Conservation (phyloP, 2,797 vertebrate species). For the Galaxias olidus region DNA sequence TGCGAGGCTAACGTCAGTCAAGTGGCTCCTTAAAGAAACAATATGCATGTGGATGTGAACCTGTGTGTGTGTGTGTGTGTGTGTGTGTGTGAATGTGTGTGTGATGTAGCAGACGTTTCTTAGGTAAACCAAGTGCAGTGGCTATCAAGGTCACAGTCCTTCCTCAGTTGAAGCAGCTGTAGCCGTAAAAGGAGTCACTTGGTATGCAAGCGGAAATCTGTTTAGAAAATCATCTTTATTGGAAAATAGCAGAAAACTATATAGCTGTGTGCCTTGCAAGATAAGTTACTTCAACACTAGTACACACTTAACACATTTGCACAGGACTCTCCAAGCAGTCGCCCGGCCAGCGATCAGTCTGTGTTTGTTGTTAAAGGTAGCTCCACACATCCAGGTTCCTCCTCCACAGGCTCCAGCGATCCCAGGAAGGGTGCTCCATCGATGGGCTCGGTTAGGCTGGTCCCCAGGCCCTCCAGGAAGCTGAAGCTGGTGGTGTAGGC, state of each 20-base stretch:
- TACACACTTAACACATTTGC: background rate
- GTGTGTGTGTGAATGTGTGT: conserved; percentile 25
- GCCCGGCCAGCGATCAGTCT: background rate
- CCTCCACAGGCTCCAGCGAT: background rate
- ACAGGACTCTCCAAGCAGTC: background rate
- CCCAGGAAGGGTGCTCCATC: background rate
- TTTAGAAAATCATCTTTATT: background rate
- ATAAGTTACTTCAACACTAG: no score
- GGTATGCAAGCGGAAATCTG: background rate
- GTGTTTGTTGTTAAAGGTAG: background rate
- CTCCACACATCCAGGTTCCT: background rate
- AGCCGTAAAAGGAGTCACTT: conserved; percentile 50
- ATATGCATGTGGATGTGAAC: conserved; percentile 26
- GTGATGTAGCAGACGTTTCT: conserved; percentile 50
- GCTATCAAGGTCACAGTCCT: conserved; percentile 11
- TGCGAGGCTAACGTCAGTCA: no score
- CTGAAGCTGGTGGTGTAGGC: conserved; percentile 39
- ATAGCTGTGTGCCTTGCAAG: no score
- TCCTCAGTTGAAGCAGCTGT: conserved; percentile 39
- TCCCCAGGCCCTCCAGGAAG: background rate
- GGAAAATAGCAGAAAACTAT: no score
- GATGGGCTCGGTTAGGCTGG: background rate
- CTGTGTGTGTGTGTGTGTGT: conserved; percentile 23
- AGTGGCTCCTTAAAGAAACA: no score
- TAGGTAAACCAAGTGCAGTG: conserved; percentile 40